A percentile compares a stretch with the other conserved stretches of the same genome.
Conservation (phyloP, 1,140 invertebrate species). For the Drosophila tristis region DNA sequence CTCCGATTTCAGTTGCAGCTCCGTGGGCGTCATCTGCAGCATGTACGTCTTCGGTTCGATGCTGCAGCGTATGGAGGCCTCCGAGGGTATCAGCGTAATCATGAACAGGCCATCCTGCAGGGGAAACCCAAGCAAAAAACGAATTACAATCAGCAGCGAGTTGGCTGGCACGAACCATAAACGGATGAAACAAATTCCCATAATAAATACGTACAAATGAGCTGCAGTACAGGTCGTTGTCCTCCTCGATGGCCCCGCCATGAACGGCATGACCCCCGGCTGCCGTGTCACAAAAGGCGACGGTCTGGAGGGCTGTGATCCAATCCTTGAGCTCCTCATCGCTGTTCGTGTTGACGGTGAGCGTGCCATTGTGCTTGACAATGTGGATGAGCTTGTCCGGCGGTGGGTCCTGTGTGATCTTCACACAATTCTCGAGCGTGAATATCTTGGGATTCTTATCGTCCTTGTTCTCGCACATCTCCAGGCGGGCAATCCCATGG, state of each 20-base stretch:
- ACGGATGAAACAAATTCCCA: no score
- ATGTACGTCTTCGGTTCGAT: constrained; percentile 90
- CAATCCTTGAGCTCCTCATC: constrained; percentile 90
- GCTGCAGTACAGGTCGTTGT: constrained; percentile 94
- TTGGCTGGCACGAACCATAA: no score
- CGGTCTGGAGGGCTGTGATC: constrained; percentile 91
- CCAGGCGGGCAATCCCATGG: constrained; percentile 92
- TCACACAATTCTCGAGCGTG: constrained; percentile 93
- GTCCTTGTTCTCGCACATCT: constrained; percentile 92
- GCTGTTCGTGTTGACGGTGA: constrained; percentile 89
- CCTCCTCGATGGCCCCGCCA: constrained; percentile 89
- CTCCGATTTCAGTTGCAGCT: constrained; percentile 90
- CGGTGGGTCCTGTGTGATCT: constrained; percentile 89
- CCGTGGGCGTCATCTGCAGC: constrained; percentile 89
- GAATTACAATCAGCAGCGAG: neutral
- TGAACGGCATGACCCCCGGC: constrained; percentile 41
- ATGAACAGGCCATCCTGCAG: constrained; percentile 89
- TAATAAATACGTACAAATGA: constrained; percentile 84
- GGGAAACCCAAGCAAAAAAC: neutral
- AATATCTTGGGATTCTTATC: constrained; percentile 90
- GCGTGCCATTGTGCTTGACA: constrained; percentile 89
- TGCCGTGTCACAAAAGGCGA: constrained; percentile 90
- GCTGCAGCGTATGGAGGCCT: constrained; percentile 90
- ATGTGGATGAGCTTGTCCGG: constrained; percentile 87
- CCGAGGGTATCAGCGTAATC: constrained; percentile 91